Evolutionary conservation across 2,888 invertebrate species (phyloP), one percentile per base, ranked within the genome.

Genomic region (Gymnocheta viridis): DNA sequence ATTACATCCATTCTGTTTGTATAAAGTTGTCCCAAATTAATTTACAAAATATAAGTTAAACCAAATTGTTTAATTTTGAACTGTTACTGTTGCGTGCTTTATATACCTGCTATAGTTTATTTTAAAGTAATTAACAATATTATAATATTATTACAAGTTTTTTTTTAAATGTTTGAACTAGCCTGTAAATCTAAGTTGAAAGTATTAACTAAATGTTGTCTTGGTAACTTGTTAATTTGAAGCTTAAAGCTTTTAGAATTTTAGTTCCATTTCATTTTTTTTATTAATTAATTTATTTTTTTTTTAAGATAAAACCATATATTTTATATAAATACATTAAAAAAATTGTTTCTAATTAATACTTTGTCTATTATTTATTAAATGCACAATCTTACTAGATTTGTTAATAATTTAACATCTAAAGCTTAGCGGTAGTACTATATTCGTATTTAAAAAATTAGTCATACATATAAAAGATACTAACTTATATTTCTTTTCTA

Each of bases 1-100:
- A 81, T 73, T 84, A 62, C 69, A 84, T 77, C n/a, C 77, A 22
- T 78, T 84, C 84, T 84, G 77, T 81, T 81, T 67, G 10, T 41
- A n/a, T 54, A 2, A 72, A 67, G 51, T 67, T 62, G 77, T 80
- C 72, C 62, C 72, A 69, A 83, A 60, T 47, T 32, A 32, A 51
- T 27, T 24, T 32, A 10, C 54, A 54, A 49, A 14, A 17, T 27
- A 60, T 12, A 27, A 69, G 27, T 41, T 70, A 62, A 77, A 44
- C 22, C 10, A 32, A 47, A 38, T 69, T 69, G 58, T 69, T 60
- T 80, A 72, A 69, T 73, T 72, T 77, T 38, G 44, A 41, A 49
- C 32, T 73, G 67, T 81, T 73, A 64, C 58, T 78, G 77, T 84
- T 81, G 77, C 69, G 84, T 84, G 77, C 73, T 64, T 73, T 69